Evolutionary conservation across 1,140 invertebrate species (phyloP), one percentile per base, ranked within the genome.

Genomic region (Stegodyphus mimosarum): DNA sequence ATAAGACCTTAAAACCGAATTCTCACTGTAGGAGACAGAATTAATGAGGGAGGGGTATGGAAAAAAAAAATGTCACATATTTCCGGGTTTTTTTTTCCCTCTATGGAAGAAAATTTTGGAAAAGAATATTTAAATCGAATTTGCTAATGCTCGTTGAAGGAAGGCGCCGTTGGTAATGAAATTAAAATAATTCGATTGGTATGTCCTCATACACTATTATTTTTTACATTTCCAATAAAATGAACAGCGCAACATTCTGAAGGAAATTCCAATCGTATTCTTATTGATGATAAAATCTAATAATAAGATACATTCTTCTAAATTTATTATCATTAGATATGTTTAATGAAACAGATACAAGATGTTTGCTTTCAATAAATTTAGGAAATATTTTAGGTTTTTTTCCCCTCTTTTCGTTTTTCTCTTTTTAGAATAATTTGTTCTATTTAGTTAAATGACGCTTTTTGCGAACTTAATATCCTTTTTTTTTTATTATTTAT

Each of bases 61-160:
- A 33, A 33, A 33, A 33, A 33, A 33, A 33, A 33, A 33, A 33
- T 33, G 33, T 33, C 33, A 33, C 33, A 33, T 33, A 33, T 33
- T 33, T 33, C n/a, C n/a, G n/a, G n/a, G n/a, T n/a, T 60, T 60
- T 4, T 1, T 60, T 60, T 15, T 15, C 5, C 55, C 9, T 2
- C 9, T 5, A 60, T 60, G 9, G 9, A 11, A 48, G 48, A 13
- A n/a, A 50, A 52, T 66, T 49, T 11, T 18, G n/a, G n/a, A 78
- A 52, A 13, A n/a, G 76, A 67, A 78, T 78, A 78, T 78, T 78
- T 78, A 78, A 78, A 66, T 69, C 52, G 60, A 52, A 69, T 70
- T 51, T 18, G 50, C 49, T 66, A 51, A 69, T 51, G 17, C 64
- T 15, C 9, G 17, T 11, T 33, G 60, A 77, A 77, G 18, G 17